Conservation (phyloP, 2,113 vertebrate species). For the Saccopteryx leptura region DNA sequence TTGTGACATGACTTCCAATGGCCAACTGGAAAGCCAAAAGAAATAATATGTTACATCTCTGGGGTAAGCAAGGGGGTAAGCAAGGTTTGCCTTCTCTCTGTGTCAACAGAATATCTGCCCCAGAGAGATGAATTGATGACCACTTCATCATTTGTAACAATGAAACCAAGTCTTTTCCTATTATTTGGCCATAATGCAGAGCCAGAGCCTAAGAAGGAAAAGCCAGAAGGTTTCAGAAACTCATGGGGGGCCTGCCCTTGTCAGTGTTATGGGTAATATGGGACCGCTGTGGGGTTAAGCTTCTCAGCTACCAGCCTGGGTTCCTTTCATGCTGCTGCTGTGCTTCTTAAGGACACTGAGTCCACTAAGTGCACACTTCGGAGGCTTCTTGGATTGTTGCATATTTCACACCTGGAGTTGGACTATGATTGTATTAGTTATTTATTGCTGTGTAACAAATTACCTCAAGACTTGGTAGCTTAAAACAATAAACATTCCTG, state of each 20-base stretch:
- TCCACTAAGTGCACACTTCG: neutral
- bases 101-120: conserved; percentile 33
- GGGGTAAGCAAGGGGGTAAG: conserved; percentile 19
- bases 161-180: neutral
- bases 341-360: neutral
- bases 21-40: neutral
- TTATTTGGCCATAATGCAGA: neutral
- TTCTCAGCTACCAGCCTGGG: neutral
- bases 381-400: neutral
- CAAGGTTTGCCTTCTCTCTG: neutral
- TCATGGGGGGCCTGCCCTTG: neutral
- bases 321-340: neutral
- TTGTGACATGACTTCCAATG: neutral
- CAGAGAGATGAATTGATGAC: neutral
- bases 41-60: conserved; percentile 39
- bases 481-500: neutral
- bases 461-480: neutral
- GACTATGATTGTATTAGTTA: neutral
- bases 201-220: neutral
- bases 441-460: neutral
- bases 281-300: neutral
- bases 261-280: neutral
- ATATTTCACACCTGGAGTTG: neutral
- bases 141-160: neutral
- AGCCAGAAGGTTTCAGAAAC: neutral